A percentile compares a stretch with the other conserved stretches of the same genome.
Evolutionary conservation across 2,888 invertebrate species (phyloP).

Genomic region (Tenthredo scrophulariae): DNA sequence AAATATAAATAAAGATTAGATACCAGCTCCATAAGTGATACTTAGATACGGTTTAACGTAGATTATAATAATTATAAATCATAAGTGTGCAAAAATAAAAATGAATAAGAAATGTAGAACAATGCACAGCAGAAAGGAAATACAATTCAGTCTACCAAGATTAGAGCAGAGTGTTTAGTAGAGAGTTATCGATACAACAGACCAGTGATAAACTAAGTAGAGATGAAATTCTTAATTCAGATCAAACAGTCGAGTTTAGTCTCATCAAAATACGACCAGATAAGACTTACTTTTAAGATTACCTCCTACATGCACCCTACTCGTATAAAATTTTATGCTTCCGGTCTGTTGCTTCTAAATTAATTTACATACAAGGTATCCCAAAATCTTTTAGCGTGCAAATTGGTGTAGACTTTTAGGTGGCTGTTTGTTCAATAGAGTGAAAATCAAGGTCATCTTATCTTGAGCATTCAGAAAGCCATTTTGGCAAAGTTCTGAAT

Average conservation of each 20-base stretch:
- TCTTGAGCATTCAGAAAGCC: not conserved
- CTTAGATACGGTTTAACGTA: slow-evolving; percentile 14
- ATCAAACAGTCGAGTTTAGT: not conserved
- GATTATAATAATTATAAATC: slow-evolving; percentile 58
- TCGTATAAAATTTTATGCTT: not conserved
- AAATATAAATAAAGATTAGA: slow-evolving; percentile 75
- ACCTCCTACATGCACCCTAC: slow-evolving; percentile 20
- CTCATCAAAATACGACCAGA: not conserved
- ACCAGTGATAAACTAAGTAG: slow-evolving; percentile 45
- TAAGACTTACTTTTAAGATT: not conserved
- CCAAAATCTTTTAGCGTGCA: slow-evolving; percentile 39
- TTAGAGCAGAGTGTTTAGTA: slow-evolving; percentile 64
- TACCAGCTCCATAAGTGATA: slow-evolving; percentile 67
- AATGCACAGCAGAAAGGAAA: slow-evolving; percentile 63
- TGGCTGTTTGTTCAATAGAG: not conserved
- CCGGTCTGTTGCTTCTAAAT: slow-evolving; percentile 41
- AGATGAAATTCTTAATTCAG: slow-evolving; percentile 28
- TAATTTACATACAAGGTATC: slow-evolving; percentile 52
- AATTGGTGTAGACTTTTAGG: not conserved
- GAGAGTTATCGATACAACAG: slow-evolving; percentile 51
- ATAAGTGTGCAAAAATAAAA: slow-evolving; percentile 65
- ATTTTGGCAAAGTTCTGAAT: not conserved
- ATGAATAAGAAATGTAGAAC: slow-evolving; percentile 45
- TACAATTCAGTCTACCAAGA: slow-evolving; percentile 59
- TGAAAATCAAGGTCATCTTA: not conserved